Evolutionary conservation across 2,888 invertebrate genomes (phyloP), one percentile per base, ranked within the genome.

Genomic region (Thymelicus acteon): DNA sequence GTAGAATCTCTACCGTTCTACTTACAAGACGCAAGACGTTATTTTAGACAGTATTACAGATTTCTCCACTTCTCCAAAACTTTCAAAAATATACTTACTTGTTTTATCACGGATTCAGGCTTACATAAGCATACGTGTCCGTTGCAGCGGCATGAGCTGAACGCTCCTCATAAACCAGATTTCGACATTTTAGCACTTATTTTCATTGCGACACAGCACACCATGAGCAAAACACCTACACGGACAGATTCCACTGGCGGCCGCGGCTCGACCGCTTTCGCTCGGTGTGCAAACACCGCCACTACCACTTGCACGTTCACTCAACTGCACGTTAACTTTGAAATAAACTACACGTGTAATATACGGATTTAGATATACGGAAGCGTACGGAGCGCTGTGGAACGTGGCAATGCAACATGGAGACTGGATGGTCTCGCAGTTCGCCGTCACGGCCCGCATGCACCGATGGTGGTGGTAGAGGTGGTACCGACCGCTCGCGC

Each of bases 151-250:
- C 84, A 88, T 84, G 78, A 85, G 80, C 87, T 81, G 85, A 76
- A 77, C 83, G 80, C 85, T 88, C 88, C 84, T 89, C 89, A 88
- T 85, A 89, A 90, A 90, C 87, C 84, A 88, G 88, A 90, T 93
- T 90, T 91, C 91, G 81, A 88, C 90, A 93, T 86, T 89, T 89
- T 84, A 88, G 82, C 91, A 92, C 90, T 92, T 91, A 88, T 90
- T 90, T 89, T 85, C 90, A 92, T 93, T 92, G 84, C 91, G 81
- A 91, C 89, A 92, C 90, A 85, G 77, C 86, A 87, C 90, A 85
- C 78, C 86, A 87, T 80, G 82, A 85, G 85, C 83, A 87, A 88
- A 89, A 86, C 89, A 89, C 88, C 86, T 82, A 88, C 87, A 87
- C 86, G 86, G 84, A 85, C 83, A 82, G 87, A 88, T 89, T 86